Evolutionary conservation across 2,113 vertebrate genomes (phyloP).

Genomic region (Callospermophilus lateralis): DNA sequence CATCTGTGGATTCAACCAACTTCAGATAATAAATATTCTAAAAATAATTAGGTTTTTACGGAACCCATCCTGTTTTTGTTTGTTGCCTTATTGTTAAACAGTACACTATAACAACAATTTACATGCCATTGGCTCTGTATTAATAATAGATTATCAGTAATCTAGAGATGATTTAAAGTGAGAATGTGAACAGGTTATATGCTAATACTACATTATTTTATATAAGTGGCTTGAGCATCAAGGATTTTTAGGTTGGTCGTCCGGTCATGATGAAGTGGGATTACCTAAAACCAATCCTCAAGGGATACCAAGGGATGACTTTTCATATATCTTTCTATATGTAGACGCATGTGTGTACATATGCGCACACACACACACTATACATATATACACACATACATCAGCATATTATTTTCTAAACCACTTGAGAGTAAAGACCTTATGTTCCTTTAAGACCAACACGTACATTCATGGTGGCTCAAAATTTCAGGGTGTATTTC

Average conservation of each 20-base stretch:
- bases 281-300: not conserved
- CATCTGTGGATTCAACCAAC: not conserved
- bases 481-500: not conserved
- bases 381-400: not conserved
- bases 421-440: constrained; percentile 8
- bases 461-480: not conserved
- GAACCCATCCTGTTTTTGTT: not conserved
- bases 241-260: not conserved
- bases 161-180: not conserved
- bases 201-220: not conserved
- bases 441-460: not conserved
- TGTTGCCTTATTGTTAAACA: not conserved
- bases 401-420: not conserved
- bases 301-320: not conserved
- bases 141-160: not conserved
- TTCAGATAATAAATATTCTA: not conserved
- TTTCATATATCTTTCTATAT: not conserved
- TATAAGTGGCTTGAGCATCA: not conserved
- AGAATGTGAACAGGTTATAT: not conserved
- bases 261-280: no score
- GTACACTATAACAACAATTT: not conserved
- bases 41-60: not conserved
- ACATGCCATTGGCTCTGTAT: not conserved
- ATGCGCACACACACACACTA: no score
- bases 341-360: not conserved